These are phyloP conservation scores for Lontra canadensis DNA, from an alignment of 2,113 vertebrate species.

Conservation along the genomic window DNA sequence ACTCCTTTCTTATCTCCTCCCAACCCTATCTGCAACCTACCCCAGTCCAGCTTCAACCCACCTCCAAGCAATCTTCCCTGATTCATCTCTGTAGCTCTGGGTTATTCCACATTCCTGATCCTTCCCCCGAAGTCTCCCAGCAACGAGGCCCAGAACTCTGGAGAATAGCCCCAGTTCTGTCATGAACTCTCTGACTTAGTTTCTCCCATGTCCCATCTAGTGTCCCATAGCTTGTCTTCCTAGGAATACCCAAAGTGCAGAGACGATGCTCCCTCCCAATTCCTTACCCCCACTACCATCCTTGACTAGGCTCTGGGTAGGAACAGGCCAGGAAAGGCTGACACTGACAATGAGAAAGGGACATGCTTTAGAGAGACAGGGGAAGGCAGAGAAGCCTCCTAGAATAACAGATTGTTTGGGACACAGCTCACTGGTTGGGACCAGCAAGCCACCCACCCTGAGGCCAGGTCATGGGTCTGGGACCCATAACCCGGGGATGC, in stretches of 20 bases:
- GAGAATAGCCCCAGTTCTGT: not conserved
- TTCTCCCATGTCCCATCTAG: not conserved
- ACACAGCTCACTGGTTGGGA: not conserved
- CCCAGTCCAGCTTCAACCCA: not conserved
- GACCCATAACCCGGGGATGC: not conserved
- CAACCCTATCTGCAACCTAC: fast-evolving
- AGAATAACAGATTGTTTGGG: not conserved
- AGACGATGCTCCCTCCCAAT: not conserved
- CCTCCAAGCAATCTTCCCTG: not conserved
- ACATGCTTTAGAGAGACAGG: not conserved
- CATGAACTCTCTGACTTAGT: not conserved
- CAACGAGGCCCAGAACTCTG: not conserved
- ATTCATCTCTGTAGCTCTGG: not conserved
- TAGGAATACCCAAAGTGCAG: not conserved
- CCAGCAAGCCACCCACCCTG: not conserved
- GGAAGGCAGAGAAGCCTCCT: not conserved
- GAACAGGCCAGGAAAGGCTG: not conserved
- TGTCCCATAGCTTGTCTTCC: not conserved
- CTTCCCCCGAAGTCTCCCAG: not conserved
- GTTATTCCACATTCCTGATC: too few species aligned
- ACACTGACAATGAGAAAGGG: not conserved
- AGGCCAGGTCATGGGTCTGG: not conserved
- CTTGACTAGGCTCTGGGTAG: not conserved
- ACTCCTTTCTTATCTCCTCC: not conserved
- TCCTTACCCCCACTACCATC: too few species aligned